phyloP scores from a whole-genome alignment of 2,113 vertebrate genomes.

The Poicephalus gulielmi region DNA sequence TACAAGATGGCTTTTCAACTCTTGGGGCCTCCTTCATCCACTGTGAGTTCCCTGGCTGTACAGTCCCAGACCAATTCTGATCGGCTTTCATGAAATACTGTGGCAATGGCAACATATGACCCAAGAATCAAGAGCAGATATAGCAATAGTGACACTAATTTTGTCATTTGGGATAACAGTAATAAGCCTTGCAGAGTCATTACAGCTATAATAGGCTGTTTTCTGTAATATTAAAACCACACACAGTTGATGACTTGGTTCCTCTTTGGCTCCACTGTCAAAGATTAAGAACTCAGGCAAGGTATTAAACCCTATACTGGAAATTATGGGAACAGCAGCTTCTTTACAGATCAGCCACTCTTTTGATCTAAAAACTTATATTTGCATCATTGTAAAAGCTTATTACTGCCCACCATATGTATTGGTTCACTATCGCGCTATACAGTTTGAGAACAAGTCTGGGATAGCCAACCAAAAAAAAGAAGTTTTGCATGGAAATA shows the following conservation, averaged over 20 bases:
- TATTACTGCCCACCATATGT: neutral
- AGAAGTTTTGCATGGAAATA: neutral
- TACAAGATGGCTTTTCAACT: neutral
- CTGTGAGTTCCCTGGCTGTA: neutral
- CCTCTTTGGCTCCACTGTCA: neutral
- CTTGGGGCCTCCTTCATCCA: neutral
- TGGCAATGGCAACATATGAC: neutral
- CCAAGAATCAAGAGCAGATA: neutral
- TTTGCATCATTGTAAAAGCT: neutral
- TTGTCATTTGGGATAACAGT: neutral
- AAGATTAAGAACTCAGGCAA: neutral
- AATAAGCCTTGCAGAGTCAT: neutral
- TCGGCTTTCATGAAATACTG: neutral
- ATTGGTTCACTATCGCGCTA: neutral
- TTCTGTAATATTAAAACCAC: neutral
- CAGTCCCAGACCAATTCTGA: neutral
- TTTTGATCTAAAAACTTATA: neutral
- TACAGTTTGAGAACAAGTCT: neutral
- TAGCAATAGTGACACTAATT: neutral
- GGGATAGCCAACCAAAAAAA: neutral
- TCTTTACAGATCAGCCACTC: neutral
- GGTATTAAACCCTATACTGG: neutral
- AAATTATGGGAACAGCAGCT: neutral
- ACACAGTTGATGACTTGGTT: neutral
- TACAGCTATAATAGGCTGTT: neutral